phyloP scores from a whole-genome alignment of 92 coral and sea anemone genomes.

The Phymanthus crucifer region DNA sequence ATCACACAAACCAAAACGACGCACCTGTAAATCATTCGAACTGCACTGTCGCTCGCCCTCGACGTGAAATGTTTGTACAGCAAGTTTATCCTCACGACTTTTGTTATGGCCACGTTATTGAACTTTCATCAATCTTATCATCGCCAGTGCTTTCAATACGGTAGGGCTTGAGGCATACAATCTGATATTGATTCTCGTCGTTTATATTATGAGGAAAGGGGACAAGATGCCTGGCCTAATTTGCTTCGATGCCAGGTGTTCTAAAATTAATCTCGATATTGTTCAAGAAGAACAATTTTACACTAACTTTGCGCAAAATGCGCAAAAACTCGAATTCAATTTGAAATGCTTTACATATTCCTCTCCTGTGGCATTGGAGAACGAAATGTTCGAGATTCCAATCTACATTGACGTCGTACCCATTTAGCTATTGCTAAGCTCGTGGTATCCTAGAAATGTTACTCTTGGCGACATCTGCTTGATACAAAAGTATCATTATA shows the following conservation, averaged over 20 bases:
- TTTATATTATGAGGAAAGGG: background rate
- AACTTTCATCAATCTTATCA: background rate
- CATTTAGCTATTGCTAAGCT: no score
- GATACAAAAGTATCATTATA: no score
- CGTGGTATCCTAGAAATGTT: no score
- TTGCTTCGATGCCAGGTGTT: background rate
- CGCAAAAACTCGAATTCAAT: background rate
- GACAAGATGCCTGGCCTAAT: background rate
- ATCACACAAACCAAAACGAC: background rate
- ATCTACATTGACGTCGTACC: no score
- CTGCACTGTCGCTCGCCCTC: background rate
- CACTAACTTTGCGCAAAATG: background rate
- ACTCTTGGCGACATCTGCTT: no score
- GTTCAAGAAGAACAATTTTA: background rate
- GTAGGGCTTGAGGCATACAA: background rate
- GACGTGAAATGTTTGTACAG: background rate
- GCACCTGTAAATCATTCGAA: background rate
- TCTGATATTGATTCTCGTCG: background rate
- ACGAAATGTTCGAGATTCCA: background rate
- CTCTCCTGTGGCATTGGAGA: background rate
- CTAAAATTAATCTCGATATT: background rate
- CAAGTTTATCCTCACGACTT: background rate
- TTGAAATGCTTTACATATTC: background rate
- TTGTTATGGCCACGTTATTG: background rate
- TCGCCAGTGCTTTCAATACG: background rate